Conservation (phyloP, 2,113 vertebrate species). For the Pseudorectes ferrugineus region DNA sequence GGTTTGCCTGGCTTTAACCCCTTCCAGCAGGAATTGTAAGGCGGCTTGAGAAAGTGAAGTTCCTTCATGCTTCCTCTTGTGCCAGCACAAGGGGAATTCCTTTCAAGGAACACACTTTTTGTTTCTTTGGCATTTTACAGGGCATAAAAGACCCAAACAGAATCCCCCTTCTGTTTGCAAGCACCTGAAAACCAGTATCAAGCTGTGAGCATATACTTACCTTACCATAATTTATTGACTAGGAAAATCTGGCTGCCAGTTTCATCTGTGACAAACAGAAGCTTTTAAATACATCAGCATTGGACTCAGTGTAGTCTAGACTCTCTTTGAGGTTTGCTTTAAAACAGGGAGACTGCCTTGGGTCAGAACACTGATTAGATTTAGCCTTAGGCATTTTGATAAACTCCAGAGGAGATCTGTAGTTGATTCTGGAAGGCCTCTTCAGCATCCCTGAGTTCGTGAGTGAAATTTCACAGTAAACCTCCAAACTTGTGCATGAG, state of each 20-base stretch:
- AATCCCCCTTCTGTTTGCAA: not conserved
- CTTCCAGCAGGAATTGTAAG: not conserved
- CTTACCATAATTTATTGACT: not conserved
- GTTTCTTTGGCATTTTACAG: not conserved
- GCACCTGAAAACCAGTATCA: not conserved
- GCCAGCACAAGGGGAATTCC: not conserved
- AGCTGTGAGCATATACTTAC: not conserved
- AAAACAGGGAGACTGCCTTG: not conserved
- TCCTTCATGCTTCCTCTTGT: not conserved
- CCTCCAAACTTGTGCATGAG: not conserved
- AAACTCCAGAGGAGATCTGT: not conserved
- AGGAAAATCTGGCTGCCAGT: not conserved
- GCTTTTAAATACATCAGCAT: not conserved
- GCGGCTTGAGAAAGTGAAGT: not conserved
- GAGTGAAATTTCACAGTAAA: not conserved
- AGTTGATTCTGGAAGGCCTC: not conserved
- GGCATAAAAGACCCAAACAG: not conserved
- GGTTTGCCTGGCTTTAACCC: not conserved
- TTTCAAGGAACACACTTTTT: not conserved
- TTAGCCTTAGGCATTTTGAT: not conserved
- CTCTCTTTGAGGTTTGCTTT: not conserved
- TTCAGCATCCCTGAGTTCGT: not conserved
- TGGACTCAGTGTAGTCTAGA: not conserved
- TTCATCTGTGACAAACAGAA: not conserved
- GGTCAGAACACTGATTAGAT: not conserved